These are phyloP conservation scores for Dromococcyx pavoninus DNA, from an alignment of 2,797 vertebrate genomes.

Conservation along the genomic window DNA sequence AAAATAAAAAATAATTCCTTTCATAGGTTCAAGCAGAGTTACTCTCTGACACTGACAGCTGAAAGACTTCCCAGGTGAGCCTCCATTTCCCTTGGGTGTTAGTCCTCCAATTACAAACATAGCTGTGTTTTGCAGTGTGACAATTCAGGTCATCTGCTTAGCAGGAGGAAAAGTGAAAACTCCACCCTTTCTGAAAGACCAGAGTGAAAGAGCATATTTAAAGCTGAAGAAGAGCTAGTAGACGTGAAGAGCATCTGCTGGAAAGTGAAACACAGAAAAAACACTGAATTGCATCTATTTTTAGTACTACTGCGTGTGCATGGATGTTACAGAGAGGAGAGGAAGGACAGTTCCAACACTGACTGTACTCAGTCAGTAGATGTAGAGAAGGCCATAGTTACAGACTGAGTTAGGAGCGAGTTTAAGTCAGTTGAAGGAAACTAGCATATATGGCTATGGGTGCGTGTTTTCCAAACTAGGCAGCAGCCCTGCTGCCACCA, in stretches of 20 bases:
- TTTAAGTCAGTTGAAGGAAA: neutral
- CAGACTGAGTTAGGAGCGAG: neutral
- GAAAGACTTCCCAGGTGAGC: neutral
- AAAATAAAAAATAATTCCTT: neutral
- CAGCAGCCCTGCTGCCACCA: neutral
- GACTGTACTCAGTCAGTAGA: neutral
- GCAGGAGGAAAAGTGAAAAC: neutral
- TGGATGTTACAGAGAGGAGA: neutral
- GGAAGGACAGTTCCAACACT: neutral
- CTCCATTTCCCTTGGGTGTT: accelerated
- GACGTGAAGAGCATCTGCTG: neutral
- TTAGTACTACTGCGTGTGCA: neutral
- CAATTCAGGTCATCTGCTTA: neutral
- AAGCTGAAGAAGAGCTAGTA: neutral
- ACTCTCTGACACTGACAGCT: neutral
- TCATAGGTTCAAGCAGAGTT: neutral
- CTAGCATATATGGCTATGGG: neutral
- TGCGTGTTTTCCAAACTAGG: neutral
- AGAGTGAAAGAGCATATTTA: neutral
- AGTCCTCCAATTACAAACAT: neutral
- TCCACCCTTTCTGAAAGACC: neutral
- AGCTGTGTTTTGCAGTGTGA: neutral
- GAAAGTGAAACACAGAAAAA: neutral
- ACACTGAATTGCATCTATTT: neutral
- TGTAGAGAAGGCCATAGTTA: neutral